Evolutionary conservation across 2,113 vertebrate genomes (phyloP).

Genomic region (Eurypyga helias): DNA sequence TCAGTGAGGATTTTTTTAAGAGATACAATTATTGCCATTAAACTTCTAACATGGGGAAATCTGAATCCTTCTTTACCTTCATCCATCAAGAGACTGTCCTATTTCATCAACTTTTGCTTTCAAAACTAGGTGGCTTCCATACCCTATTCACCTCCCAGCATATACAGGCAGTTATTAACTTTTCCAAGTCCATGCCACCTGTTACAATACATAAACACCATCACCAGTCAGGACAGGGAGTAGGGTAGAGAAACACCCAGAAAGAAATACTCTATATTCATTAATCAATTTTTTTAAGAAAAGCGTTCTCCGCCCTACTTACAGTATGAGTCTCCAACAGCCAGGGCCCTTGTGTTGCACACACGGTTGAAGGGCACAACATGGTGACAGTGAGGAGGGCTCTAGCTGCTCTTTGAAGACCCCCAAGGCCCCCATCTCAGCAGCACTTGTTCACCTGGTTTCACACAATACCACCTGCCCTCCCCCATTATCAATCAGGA

Average conservation of each 20-base stretch:
- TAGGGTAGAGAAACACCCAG: not conserved
- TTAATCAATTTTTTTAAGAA: not conserved
- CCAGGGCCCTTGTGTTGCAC: not conserved
- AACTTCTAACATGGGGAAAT: not conserved
- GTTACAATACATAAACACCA: not conserved
- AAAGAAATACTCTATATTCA: not conserved
- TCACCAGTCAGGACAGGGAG: not conserved
- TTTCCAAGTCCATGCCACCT: not conserved
- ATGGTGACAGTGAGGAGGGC: not conserved
- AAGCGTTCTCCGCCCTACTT: not conserved
- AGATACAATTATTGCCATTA: not conserved
- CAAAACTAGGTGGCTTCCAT: not conserved
- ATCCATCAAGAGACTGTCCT: not conserved
- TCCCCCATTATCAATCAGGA: not conserved
- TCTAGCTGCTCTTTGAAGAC: not conserved
- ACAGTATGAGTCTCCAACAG: fast-evolving
- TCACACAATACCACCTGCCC: not conserved
- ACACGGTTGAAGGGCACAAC: not conserved
- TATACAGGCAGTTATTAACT: not conserved
- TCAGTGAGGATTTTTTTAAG: not conserved
- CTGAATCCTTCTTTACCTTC: not conserved
- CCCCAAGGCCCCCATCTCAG: not conserved
- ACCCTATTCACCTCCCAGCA: not conserved
- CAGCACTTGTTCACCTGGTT: not conserved
- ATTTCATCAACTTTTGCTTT: not conserved